A percentile compares a stretch with the other conserved stretches of the same genome.
These are phyloP conservation scores for Delia radicum DNA, from an alignment of 1,140 invertebrate species.

Conservation along the genomic window DNA sequence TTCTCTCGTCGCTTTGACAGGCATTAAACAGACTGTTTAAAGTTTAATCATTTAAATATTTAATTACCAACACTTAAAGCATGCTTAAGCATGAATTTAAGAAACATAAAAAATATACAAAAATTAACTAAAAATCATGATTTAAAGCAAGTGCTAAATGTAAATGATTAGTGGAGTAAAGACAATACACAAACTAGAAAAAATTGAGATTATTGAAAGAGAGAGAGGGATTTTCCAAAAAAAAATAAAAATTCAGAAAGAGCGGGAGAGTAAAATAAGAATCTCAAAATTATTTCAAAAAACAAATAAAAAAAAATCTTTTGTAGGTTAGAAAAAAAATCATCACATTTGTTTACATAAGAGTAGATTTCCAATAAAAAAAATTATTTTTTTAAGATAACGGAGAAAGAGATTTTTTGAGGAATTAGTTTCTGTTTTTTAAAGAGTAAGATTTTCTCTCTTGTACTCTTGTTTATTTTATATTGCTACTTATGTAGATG, in stretches of 20 bases:
- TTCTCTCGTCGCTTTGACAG: no score
- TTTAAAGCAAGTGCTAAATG: conserved; percentile 14
- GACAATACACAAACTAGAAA: background rate
- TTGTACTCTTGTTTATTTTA: background rate
- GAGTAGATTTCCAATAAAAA: background rate
- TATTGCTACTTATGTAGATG: no score
- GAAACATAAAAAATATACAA: background rate
- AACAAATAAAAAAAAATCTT: background rate
- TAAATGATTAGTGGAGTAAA: conserved; percentile 12
- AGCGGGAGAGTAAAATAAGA: background rate
- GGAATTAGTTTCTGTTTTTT: background rate
- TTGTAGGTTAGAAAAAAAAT: background rate
- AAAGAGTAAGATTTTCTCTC: background rate
- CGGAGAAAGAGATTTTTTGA: no score
- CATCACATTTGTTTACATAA: background rate
- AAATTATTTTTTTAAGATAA: background rate
- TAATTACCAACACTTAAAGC: background rate
- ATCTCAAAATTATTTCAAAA: background rate
- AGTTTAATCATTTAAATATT: background rate
- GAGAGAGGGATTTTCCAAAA: no score
- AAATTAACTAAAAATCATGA: background rate
- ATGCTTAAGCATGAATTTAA: background rate
- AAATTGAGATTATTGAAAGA: no score
- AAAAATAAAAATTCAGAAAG: background rate
- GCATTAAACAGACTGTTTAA: no score